Evolutionary conservation across 2,888 invertebrate genomes (phyloP).

Genomic region (Priocnemis perturbator): DNA sequence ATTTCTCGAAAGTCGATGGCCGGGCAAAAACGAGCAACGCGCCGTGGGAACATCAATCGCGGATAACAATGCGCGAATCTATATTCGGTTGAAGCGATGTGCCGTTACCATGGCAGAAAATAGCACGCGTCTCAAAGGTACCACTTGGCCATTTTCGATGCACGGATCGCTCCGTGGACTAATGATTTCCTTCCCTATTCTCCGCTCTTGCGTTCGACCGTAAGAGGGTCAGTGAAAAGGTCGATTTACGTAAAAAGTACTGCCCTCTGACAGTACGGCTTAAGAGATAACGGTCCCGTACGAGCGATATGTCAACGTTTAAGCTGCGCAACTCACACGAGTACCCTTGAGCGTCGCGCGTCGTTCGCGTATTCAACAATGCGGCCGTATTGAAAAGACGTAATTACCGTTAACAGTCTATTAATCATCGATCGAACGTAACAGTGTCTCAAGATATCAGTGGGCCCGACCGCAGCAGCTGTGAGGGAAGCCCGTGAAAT

Average conservation of each 20-base stretch:
- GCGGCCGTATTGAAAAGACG: no score
- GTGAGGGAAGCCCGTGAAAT: conserved; percentile 41
- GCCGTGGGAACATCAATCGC: background rate
- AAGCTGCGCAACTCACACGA: no score
- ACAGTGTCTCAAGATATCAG: conserved; percentile 52
- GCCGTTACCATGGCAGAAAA: background rate
- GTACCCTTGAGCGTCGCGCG: no score
- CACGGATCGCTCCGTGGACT: background rate
- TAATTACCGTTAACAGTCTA: conserved; percentile 22
- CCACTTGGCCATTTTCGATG: conserved; percentile 3
- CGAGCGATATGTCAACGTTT: no score
- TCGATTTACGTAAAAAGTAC: no score
- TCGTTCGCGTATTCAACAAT: no score
- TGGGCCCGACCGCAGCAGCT: conserved; percentile 42
- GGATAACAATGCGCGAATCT: background rate
- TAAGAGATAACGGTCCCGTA: no score
- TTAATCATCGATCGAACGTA: conserved; percentile 43
- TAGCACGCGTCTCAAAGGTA: background rate
- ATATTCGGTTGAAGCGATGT: background rate
- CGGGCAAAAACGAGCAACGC: no score
- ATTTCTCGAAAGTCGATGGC: no score
- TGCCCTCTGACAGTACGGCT: no score
- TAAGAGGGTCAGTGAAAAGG: conserved; percentile 5
- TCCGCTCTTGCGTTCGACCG: background rate
- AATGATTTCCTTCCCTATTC: conserved; percentile 7